Conservation (phyloP, 2,797 vertebrate genomes). For the Pogoniulus pusillus region DNA sequence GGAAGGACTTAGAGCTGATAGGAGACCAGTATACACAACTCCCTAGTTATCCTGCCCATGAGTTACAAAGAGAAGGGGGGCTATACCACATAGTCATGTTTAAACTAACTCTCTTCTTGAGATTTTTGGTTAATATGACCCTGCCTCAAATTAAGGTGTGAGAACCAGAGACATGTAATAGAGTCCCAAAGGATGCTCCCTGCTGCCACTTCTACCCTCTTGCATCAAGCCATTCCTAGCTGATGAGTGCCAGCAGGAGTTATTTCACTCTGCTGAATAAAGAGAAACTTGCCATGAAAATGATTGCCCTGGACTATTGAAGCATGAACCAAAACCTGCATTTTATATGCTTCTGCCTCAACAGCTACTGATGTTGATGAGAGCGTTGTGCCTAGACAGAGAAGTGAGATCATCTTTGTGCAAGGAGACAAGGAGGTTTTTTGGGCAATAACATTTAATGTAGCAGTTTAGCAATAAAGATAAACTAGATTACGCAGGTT, state of each 20-base stretch:
- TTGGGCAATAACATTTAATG: background rate
- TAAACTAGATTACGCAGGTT: background rate
- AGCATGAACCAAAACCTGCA: background rate
- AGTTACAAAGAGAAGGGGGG: background rate
- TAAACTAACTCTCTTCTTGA: background rate
- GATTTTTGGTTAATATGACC: background rate
- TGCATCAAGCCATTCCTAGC: background rate
- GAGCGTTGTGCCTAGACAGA: background rate
- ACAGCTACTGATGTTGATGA: background rate
- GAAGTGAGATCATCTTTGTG: slow-evolving; percentile 4
- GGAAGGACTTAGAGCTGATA: background rate
- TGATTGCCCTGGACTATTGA: background rate
- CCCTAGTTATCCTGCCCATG: background rate
- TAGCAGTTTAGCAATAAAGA: background rate
- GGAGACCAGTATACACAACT: background rate
- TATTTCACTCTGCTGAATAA: slow-evolving; percentile 1
- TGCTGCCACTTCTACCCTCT: background rate
- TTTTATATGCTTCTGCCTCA: slow-evolving; percentile 21
- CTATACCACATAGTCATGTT: background rate
- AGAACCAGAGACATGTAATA: background rate
- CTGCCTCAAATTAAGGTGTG: background rate
- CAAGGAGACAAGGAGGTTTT: background rate
- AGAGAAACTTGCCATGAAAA: background rate
- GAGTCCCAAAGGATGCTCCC: background rate
- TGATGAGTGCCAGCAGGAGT: background rate